Conservation (phyloP, 2,113 vertebrate species). For the Phaetusa simplex region DNA sequence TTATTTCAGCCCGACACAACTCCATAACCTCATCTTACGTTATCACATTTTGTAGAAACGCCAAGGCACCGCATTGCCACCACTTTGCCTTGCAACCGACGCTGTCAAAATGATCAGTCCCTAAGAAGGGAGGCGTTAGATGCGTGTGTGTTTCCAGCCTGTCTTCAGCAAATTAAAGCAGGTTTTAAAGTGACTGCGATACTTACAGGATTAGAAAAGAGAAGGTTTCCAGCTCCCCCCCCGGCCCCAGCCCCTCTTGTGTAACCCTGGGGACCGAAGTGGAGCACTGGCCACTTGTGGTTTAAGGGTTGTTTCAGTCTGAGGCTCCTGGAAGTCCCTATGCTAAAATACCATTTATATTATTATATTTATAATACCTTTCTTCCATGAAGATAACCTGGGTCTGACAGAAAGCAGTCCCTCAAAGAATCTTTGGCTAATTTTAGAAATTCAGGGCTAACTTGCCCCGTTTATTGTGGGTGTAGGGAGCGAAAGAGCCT, state of each 20-base stretch:
- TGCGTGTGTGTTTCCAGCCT: not conserved
- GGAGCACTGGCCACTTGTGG: not conserved
- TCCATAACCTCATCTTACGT: not conserved
- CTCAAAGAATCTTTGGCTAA: not conserved
- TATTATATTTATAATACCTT: not conserved
- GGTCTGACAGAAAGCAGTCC: not conserved
- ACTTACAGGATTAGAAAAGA: not conserved
- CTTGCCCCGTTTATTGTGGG: not conserved
- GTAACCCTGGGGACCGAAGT: not conserved
- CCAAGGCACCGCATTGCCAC: not conserved
- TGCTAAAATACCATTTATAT: not conserved
- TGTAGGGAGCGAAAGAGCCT: not conserved
- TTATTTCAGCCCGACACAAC: not conserved
- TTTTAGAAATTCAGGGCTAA: not conserved
- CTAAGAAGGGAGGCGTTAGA: not conserved
- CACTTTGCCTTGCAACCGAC: not conserved
- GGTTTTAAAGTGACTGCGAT: not conserved
- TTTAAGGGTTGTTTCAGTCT: not conserved
- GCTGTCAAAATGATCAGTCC: not conserved
- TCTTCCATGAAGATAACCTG: not conserved
- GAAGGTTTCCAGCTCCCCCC: not conserved
- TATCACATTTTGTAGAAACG: not conserved
- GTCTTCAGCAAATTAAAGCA: not conserved
- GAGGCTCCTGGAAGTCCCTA: not conserved
- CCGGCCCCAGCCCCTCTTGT: not conserved